Conservation (phyloP, 1,140 invertebrate species). For the Drosophila kohkoa region DNA sequence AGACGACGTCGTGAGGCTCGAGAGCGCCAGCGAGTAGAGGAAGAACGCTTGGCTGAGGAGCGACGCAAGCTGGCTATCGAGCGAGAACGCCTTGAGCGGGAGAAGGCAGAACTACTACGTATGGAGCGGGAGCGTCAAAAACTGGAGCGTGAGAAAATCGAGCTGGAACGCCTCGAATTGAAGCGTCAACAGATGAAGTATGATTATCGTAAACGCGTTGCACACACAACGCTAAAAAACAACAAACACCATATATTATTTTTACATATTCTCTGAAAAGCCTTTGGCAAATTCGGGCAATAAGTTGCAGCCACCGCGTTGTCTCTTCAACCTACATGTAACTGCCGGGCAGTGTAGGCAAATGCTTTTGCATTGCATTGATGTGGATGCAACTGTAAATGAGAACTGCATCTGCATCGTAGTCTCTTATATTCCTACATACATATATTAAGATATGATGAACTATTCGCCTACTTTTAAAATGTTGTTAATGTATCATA, state of each 20-base stretch:
- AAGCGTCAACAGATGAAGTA: constrained; percentile 91
- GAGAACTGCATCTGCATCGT: constrained; percentile 36
- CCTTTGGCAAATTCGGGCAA: constrained; percentile 65
- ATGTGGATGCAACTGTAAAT: constrained; percentile 39
- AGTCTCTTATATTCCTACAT: constrained; percentile 34
- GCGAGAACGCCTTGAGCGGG: constrained; percentile 91
- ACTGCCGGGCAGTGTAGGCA: constrained; percentile 43
- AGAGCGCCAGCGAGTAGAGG: constrained; percentile 91
- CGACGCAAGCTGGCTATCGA: constrained; percentile 91
- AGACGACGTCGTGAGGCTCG: constrained; percentile 91
- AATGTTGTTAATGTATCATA: constrained; percentile 39
- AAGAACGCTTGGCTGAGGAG: constrained; percentile 91
- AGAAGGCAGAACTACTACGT: constrained; percentile 92
- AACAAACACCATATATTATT: constrained; percentile 69
- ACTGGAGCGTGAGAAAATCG: constrained; percentile 92
- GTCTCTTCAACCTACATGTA: constrained; percentile 60
- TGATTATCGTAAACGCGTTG: constrained; percentile 66
- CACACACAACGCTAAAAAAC: constrained; percentile 53
- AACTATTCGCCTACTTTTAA: not conserved
- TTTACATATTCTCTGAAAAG: constrained; percentile 54
- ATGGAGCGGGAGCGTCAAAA: constrained; percentile 93
- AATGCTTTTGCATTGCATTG: constrained; percentile 52
- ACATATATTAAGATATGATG: constrained; percentile 22
- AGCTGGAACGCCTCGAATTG: constrained; percentile 92
- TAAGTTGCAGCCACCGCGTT: constrained; percentile 74